Percentiles rank a stretch among this genome's conserved stretches.
These are phyloP conservation scores for Diarsia rubi DNA, from an alignment of 2,888 invertebrate species.

Conservation along the genomic window DNA sequence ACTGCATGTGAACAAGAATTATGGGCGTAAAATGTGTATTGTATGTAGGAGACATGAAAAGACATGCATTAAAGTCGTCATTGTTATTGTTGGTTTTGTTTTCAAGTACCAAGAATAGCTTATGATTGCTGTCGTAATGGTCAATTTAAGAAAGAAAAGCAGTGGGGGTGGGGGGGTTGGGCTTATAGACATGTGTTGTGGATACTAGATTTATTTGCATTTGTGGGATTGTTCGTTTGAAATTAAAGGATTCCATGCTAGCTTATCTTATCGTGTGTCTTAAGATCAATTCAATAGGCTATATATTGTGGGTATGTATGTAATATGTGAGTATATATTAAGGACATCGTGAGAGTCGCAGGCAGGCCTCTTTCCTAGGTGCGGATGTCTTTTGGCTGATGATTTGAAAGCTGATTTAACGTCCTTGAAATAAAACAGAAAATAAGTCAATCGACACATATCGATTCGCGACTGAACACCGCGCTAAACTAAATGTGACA, in stretches of 20 bases:
- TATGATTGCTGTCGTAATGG: slow-evolving; percentile 55
- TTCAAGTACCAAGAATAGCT: slow-evolving; percentile 36
- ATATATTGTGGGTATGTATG: background rate
- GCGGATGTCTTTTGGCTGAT: no score
- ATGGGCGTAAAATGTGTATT: slow-evolving; percentile 53
- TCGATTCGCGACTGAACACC: background rate
- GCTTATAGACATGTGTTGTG: background rate
- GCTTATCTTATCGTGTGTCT: background rate
- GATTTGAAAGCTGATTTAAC: background rate
- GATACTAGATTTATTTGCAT: slow-evolving; percentile 20
- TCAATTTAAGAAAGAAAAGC: slow-evolving; percentile 55
- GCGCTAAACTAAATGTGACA: background rate
- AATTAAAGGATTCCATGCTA: background rate
- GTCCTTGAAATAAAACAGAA: background rate
- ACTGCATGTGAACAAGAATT: slow-evolving; percentile 69
- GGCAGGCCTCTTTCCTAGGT: no score
- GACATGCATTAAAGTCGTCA: slow-evolving; percentile 44
- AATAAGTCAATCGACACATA: background rate
- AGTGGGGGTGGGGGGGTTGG: background rate
- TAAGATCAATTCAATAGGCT: background rate
- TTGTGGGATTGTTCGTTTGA: slow-evolving; percentile 1
- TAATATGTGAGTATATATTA: background rate
- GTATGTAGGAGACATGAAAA: slow-evolving; percentile 55
- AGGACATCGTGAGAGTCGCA: no score
- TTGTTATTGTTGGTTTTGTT: slow-evolving; percentile 54